phyloP scores from a whole-genome alignment of 2,797 vertebrate species.

The Propithecus perrieri region DNA sequence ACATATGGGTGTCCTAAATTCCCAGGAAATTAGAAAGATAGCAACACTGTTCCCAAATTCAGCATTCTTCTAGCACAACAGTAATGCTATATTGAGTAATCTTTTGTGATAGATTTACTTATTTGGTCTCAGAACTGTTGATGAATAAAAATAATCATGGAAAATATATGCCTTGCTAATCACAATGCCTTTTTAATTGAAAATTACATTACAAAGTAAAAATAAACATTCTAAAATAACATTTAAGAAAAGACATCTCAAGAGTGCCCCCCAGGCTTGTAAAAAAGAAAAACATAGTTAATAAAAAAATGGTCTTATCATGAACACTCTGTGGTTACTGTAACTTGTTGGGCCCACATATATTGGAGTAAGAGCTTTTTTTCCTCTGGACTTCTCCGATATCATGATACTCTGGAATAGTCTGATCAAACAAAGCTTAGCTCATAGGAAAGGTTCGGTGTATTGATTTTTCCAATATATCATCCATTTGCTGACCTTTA shows the following conservation, averaged over 20 bases:
- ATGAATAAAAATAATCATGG: background rate
- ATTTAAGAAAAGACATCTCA: background rate
- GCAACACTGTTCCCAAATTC: background rate
- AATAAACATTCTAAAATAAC: background rate
- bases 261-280: background rate
- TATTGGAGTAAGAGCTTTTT: background rate
- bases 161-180: background rate
- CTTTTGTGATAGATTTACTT: background rate
- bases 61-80: background rate
- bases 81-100: background rate
- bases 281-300: background rate
- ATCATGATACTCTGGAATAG: background rate
- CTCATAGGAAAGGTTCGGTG: background rate
- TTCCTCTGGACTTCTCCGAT: background rate
- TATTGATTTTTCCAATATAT: background rate
- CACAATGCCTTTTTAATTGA: background rate
- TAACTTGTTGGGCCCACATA: background rate
- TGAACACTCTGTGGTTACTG: background rate
- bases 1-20: background rate
- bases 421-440: background rate
- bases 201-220: constrained; percentile 1
- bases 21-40: background rate
- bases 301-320: background rate
- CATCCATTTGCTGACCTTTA: background rate
- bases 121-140: background rate